Evolutionary conservation across 2,113 vertebrate genomes (phyloP).

Genomic region (Cebus imitator): DNA sequence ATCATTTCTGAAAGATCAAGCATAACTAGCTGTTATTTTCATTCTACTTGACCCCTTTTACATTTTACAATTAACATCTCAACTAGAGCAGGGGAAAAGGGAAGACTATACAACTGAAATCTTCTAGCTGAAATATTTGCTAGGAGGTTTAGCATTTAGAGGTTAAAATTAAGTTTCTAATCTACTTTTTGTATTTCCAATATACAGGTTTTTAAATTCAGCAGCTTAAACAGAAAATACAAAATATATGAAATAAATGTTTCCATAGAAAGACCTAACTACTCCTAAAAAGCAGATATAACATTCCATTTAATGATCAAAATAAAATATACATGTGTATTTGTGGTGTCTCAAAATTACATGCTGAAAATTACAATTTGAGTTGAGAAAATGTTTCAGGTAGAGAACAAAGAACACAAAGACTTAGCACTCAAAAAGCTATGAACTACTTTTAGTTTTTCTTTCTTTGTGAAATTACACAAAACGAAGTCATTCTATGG

Average conservation of each 20-base stretch:
- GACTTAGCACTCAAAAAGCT: neutral
- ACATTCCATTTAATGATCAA: neutral
- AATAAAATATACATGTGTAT: neutral
- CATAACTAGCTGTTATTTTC: neutral
- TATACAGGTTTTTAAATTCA: neutral
- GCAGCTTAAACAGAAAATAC: neutral
- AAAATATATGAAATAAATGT: neutral
- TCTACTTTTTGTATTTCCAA: neutral
- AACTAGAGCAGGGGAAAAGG: neutral
- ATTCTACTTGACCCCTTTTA: neutral
- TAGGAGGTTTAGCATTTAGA: neutral
- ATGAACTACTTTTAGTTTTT: neutral
- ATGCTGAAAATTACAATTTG: neutral
- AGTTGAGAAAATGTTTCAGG: neutral
- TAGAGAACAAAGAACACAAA: neutral
- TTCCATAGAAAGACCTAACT: neutral
- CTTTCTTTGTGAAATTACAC: constrained; percentile 4
- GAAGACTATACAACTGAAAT: neutral
- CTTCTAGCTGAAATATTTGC: neutral
- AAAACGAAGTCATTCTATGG: neutral
- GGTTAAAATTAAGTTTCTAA: neutral
- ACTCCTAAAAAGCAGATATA: neutral
- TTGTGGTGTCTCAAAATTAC: neutral
- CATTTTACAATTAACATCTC: neutral
- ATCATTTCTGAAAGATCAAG: neutral